Conservation (phyloP, 2,888 invertebrate species). For the Syritta pipiens region DNA sequence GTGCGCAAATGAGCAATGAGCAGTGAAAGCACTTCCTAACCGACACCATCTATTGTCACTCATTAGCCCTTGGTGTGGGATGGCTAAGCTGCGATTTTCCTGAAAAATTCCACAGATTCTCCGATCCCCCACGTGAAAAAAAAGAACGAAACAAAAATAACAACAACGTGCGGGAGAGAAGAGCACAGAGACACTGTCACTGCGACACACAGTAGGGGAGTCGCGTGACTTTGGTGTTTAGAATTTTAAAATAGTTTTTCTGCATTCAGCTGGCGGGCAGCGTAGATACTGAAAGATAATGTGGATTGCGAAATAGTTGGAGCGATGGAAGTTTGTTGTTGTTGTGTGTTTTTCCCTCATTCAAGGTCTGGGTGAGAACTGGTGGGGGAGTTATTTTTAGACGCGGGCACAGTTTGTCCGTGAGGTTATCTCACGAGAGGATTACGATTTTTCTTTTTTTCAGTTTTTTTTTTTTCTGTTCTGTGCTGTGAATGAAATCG, state of each 20-base stretch:
- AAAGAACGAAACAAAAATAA: conserved; percentile 40
- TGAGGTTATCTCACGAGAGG: too few relatives aligned
- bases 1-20: conserved; percentile 49
- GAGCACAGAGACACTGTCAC: not conserved
- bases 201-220: conserved; percentile 28
- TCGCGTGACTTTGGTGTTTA: conserved; percentile 62
- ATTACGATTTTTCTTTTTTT: too few relatives aligned
- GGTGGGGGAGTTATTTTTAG: too few relatives aligned
- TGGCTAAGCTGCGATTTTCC: not conserved
- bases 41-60: conserved; percentile 26
- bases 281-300: conserved; percentile 24
- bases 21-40: too few relatives aligned
- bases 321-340: too few relatives aligned
- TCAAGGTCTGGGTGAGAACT: conserved; percentile 34
- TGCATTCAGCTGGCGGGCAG: conserved; percentile 25
- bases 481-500: too few relatives aligned
- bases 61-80: conserved; percentile 21
- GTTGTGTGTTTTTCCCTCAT: not conserved
- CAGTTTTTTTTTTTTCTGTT: too few relatives aligned
- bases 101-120: conserved; percentile 39
- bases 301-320: conserved; percentile 53
- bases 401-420: too few relatives aligned
- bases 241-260: conserved; percentile 60
- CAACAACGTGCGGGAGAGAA: conserved; percentile 10
- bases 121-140: too few relatives aligned